These are phyloP conservation scores for Atherinosoma microstoma DNA, from an alignment of 2,797 vertebrate genomes.

Conservation along the genomic window DNA sequence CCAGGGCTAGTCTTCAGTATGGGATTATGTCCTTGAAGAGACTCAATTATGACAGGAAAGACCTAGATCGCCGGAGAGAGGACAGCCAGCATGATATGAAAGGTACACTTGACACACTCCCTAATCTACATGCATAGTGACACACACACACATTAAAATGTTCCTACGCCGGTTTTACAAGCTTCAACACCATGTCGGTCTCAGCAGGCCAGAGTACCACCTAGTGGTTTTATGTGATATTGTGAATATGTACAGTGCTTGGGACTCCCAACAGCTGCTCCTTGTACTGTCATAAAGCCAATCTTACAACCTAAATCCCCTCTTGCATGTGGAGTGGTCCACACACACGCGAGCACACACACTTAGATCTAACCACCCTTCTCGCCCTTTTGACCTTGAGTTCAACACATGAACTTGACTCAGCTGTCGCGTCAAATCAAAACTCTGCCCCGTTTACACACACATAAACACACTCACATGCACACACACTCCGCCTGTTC, in stretches of 20 bases:
- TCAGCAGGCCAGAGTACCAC: constrained; percentile 55
- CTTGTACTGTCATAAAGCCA: constrained; percentile 64
- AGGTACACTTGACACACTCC: constrained; percentile 78
- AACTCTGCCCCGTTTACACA: constrained; percentile 56
- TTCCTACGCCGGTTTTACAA: constrained; percentile 11
- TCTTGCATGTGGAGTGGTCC: constrained; percentile 57
- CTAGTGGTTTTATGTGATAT: constrained; percentile 63
- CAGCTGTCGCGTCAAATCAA: constrained; percentile 80
- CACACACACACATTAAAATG: neutral
- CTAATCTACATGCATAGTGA: constrained; percentile 15
- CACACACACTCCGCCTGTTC: constrained; percentile 74
- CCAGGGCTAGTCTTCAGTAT: constrained; percentile 93
- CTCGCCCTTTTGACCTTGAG: constrained; percentile 79
- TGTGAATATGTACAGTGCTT: constrained; percentile 35
- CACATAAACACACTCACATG: constrained; percentile 45
- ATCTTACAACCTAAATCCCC: constrained; percentile 64
- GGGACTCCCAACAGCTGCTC: constrained; percentile 73
- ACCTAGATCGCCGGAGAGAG: constrained; percentile 92
- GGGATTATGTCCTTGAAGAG: constrained; percentile 98
- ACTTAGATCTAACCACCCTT: constrained; percentile 51
- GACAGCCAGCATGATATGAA: constrained; percentile 94
- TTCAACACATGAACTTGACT: constrained; percentile 80
- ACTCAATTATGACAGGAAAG: constrained; percentile 97
- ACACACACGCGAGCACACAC: constrained; percentile 48
- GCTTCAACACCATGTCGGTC: neutral